These are phyloP conservation scores for Heliconius melpomene DNA, from an alignment of 1,140 invertebrate species.

Conservation along the genomic window DNA sequence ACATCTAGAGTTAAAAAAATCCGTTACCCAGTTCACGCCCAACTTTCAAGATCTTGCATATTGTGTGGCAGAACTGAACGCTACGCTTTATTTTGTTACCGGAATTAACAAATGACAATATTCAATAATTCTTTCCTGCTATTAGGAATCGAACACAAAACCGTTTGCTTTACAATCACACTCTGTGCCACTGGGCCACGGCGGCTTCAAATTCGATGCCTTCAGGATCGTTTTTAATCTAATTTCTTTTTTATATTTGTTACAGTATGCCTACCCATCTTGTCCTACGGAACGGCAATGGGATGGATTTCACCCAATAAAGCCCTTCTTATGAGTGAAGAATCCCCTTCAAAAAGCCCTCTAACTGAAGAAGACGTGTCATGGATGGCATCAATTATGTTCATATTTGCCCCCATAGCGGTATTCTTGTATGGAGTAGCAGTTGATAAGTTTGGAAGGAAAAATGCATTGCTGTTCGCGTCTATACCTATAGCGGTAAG, in stretches of 20 bases:
- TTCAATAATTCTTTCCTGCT: too few relatives aligned
- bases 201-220: too few relatives aligned
- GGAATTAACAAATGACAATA: too few relatives aligned
- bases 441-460: constrained; percentile 69
- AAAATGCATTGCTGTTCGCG: constrained; percentile 59
- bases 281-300: constrained; percentile 71
- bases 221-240: too few relatives aligned
- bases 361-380: constrained; percentile 66
- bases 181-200: too few relatives aligned
- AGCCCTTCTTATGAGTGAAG: constrained; percentile 58
- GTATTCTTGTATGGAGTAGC: constrained; percentile 69
- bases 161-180: too few relatives aligned
- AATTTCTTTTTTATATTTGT: constrained; percentile 22
- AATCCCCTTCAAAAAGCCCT: constrained; percentile 48
- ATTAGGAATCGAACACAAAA: too few relatives aligned
- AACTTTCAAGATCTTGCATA: too few relatives aligned
- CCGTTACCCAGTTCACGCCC: too few relatives aligned
- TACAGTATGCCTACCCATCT: constrained; percentile 71
- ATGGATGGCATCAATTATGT: constrained; percentile 76
- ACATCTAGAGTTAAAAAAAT: too few relatives aligned
- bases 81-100: too few relatives aligned
- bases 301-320: constrained; percentile 75
- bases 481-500: constrained; percentile 67
- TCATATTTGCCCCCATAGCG: constrained; percentile 72
- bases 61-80: too few relatives aligned